Conservation (phyloP, 2,113 vertebrate species). For the Ivindomyrus marchei region DNA sequence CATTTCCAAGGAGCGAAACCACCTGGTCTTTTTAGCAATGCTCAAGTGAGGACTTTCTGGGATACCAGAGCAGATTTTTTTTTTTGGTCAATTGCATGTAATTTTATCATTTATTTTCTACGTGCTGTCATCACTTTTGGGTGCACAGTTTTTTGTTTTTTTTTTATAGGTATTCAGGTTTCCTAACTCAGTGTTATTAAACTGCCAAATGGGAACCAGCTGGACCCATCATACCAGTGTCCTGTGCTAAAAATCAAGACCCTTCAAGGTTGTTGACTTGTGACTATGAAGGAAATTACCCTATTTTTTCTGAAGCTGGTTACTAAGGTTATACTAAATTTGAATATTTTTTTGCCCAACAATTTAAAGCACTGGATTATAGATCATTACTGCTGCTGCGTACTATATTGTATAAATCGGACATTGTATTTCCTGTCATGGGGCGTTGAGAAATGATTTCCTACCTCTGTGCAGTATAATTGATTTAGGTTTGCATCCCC, state of each 20-base stretch:
- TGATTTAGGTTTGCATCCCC: conserved; percentile 7
- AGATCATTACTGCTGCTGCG: conserved; percentile 17
- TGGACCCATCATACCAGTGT: neutral
- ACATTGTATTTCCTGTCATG: conserved; percentile 28
- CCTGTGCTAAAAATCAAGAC: neutral
- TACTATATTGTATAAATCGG: conserved; percentile 25
- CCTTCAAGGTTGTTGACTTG: neutral
- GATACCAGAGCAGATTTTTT: conserved; percentile 24
- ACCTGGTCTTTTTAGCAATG: conserved; percentile 29
- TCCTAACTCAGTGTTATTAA: conserved; percentile 39
- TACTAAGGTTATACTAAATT: neutral
- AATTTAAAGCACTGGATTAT: conserved; percentile 17
- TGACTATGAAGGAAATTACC: neutral
- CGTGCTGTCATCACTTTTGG: conserved; percentile 40
- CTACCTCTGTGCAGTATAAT: conserved; percentile 24
- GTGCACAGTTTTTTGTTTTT: conserved; percentile 23
- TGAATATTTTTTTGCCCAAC: neutral
- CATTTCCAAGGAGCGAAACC: neutral
- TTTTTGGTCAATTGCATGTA: conserved; percentile 35
- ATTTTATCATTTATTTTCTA: conserved; percentile 45
- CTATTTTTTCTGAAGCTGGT: conserved; percentile 2
- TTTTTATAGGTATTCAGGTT: conserved; percentile 33
- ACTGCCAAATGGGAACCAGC: conserved; percentile 16
- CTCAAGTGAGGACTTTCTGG: conserved; percentile 29
- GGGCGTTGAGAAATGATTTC: conserved; percentile 26